Conservation (phyloP, 2,888 invertebrate species). For the Ptilodon capucinus region DNA sequence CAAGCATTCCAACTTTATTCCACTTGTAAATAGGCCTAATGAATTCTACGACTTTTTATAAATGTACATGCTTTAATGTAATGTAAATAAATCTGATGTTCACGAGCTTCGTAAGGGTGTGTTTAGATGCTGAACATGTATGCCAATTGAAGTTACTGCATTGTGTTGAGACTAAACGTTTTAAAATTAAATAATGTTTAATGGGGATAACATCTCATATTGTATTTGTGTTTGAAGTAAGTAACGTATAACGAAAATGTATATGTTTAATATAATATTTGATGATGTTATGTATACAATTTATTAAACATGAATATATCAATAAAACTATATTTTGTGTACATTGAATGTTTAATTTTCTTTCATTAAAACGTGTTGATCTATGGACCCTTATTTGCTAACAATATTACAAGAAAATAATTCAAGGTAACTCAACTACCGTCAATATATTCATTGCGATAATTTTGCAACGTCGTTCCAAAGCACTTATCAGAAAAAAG, state of each 20-base stretch:
- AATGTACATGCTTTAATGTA: slow-evolving; percentile 75
- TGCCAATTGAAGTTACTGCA: slow-evolving; percentile 62
- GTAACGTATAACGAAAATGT: slow-evolving; percentile 81
- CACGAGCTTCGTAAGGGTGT: slow-evolving; percentile 63
- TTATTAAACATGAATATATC: slow-evolving; percentile 83
- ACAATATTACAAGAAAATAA: too few relatives aligned
- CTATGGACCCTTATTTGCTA: slow-evolving; percentile 7
- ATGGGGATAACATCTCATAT: slow-evolving; percentile 81
- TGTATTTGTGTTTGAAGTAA: slow-evolving; percentile 81
- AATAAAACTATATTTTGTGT: slow-evolving; percentile 84
- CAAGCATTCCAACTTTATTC: slow-evolving; percentile 81
- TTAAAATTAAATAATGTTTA: slow-evolving; percentile 65
- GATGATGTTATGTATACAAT: slow-evolving; percentile 83
- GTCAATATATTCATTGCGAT: too few relatives aligned
- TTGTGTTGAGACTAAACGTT: slow-evolving; percentile 69
- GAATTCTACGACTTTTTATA: slow-evolving; percentile 66
- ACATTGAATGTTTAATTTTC: slow-evolving; percentile 73
- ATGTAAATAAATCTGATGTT: slow-evolving; percentile 73
- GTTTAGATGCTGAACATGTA: slow-evolving; percentile 61
- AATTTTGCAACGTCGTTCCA: too few relatives aligned
- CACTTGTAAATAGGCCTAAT: slow-evolving; percentile 82
- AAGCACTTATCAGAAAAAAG: too few relatives aligned
- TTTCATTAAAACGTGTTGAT: slow-evolving; percentile 46
- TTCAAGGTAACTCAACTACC: too few relatives aligned
- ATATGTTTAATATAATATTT: slow-evolving; percentile 83